Percentiles rank a stretch among this genome's conserved stretches.
Evolutionary conservation across 1,140 invertebrate species (phyloP).

Genomic region (Megalopta genalis): DNA sequence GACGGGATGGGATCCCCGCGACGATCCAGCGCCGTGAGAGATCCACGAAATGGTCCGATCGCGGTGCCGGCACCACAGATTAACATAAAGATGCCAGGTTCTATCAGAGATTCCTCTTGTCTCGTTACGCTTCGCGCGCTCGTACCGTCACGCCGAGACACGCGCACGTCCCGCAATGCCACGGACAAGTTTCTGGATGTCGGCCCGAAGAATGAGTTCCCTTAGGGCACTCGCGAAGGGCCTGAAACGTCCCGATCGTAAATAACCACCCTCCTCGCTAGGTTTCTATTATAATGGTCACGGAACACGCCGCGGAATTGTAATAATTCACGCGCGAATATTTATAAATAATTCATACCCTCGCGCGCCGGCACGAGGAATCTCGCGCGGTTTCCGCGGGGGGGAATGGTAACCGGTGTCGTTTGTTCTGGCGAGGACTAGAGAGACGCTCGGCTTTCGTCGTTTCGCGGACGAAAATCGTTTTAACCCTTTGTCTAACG

Average conservation of each 20-base stretch:
- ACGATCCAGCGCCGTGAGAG: neutral
- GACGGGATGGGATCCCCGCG: neutral
- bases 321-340: constrained; percentile 21
- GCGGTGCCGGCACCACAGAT: neutral
- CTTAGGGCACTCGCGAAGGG: constrained; percentile 9
- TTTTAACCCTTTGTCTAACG: too few relatives aligned
- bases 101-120: constrained; percentile 5
- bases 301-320: neutral
- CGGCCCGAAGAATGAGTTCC: constrained; percentile 11
- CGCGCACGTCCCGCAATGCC: constrained; percentile 23
- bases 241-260: constrained; percentile 15
- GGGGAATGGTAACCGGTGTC: neutral
- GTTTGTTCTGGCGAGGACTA: too few relatives aligned
- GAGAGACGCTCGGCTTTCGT: too few relatives aligned
- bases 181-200: constrained; percentile 19
- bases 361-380: neutral
- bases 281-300: constrained; percentile 13
- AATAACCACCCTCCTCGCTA: constrained; percentile 23
- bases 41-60: neutral
- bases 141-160: neutral
- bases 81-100: constrained; percentile 5
- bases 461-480: too few relatives aligned
- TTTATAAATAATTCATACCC: constrained; percentile 20
- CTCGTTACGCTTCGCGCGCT: neutral
- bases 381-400: neutral